Evolutionary conservation across 2,113 vertebrate species (phyloP), one percentile per base, ranked within the genome.

Genomic region (Montifringilla adamsi): DNA sequence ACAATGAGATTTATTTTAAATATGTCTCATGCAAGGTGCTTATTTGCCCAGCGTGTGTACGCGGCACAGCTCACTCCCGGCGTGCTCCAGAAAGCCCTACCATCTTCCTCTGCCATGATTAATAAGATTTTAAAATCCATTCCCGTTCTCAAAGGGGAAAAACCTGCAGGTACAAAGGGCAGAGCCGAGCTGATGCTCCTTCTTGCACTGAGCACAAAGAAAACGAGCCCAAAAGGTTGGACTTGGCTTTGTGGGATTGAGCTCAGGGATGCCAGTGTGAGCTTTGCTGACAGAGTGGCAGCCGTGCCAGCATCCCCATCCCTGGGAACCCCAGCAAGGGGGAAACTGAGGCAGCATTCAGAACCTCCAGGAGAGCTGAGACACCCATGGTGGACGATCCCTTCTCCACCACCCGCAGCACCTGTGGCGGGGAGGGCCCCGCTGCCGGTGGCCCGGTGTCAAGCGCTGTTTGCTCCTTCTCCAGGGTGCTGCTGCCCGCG

Each of bases 401-500:
- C 44, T 67, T 31, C 74, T 22, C 62, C 81, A 27, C 8, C 87
- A 26, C 22, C 77, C 44, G 7, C 35, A 15, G 60, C 8, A 10
- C 47, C 31, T 4, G 9, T 8, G 84, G 73, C 2, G 6, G 50
- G 75, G 35, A 68, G 59, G 67, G 23, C 22, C 49, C 35, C 1
- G 2, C 0, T 14, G 62, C 23, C 6, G 0, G 1, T 1, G 27
- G 56, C 62, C 59, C 33, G 1, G 46, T 12, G 15, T 91, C 81
- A 91, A 31, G 0, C 1, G 2, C 60, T 64, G 1, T 86, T 84
- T 24, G 93, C 72, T 97, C 94, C 95, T 76, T 90, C 90, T 19
- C 24, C 91, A 98, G 98, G 91, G 90, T 75, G 58, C 78, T 50
- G 55, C 85, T 58, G 59, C 85, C 89, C 59, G 58, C 11, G 8